Base-by-base conservation (phyloP, 35 echinoderm and acorn worm genomes). In the Lytechinus variegatus region DNA sequence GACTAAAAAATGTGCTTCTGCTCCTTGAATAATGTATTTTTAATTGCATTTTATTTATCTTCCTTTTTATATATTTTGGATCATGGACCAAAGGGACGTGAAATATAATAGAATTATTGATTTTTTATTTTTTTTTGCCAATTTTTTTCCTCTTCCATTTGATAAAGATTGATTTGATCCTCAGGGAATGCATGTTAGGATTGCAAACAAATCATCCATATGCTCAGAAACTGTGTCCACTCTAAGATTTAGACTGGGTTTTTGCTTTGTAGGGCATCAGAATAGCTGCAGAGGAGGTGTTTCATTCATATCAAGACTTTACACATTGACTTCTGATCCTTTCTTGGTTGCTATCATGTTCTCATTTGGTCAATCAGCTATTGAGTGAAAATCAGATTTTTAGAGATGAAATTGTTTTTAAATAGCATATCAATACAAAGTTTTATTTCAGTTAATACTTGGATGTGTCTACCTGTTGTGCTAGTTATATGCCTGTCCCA, bases 21-120 rank as follows among this genome's bases (percentile, higher is more conserved):
- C 4, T 79, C 21, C 12, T 71, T 71, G 14, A 71, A 71, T 71
- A 71, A 71, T 79, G 0, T 79, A n/a, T 79, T 79, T 24, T 16
- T 19, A 79, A 3, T 79, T 24, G 19, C 19, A 24, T 19, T 79
- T n/a, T n/a, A 79, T 79, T 79, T 21, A 8, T 79, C 66, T n/a
- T 79, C 66, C 21, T 71, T 79, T 44, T 79, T 79, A 79, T 79
- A 79, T 79, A 79, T 79, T 79, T 79, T 79, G 66, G 66, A 79
- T 24, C 66, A 79, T 21, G 66, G 66, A 79, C 66, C 66, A 79
- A 79, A 79, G 66, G 66, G 16, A 79, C 13, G 10, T 58, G 10
- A 58, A 58, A 58, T 58, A 58, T 58, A 9, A 9, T 79, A n/a
- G 66, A 79, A n/a, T n/a, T 14, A 21, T 72, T 79, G 12, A 24